These are phyloP conservation scores for Muscina levida DNA, from an alignment of 2,888 invertebrate species.

Conservation along the genomic window DNA sequence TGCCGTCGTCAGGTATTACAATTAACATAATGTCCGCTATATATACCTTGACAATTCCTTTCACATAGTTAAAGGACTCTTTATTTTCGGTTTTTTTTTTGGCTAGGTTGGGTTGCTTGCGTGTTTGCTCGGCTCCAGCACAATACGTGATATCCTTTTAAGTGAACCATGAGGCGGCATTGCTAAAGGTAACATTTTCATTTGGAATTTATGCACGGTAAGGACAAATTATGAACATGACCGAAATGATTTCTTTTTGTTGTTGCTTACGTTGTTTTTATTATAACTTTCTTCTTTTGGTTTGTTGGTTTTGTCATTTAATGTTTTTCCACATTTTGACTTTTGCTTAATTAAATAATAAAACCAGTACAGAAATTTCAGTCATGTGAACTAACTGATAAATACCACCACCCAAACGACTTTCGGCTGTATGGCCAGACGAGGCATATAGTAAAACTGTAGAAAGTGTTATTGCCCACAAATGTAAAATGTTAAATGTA, in stretches of 20 bases:
- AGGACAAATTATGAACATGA: constrained; percentile 36
- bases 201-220: constrained; percentile 12
- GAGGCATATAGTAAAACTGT: too few relatives aligned
- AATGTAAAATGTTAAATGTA: too few relatives aligned
- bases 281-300: too few relatives aligned
- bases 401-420: too few relatives aligned
- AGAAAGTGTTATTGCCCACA: too few relatives aligned
- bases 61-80: constrained; percentile 1
- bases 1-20: constrained; percentile 26
- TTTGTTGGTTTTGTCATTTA: constrained; percentile 47
- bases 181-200: constrained; percentile 46
- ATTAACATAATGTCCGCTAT: constrained; percentile 40
- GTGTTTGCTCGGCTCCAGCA: neutral
- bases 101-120: constrained; percentile 7
- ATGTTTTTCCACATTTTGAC: neutral
- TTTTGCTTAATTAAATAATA: constrained; percentile 59
- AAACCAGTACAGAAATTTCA: too few relatives aligned
- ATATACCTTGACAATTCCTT: neutral
- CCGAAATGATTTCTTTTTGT: too few relatives aligned
- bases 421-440: too few relatives aligned
- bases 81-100: neutral
- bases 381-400: too few relatives aligned
- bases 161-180: too few relatives aligned
- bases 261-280: too few relatives aligned
- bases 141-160: constrained; percentile 13